A percentile compares a stretch with the other conserved stretches of the same genome.
Evolutionary conservation across 64 coral and sea anemone genomes (phyloP).

Genomic region (Stylophora pistillata): DNA sequence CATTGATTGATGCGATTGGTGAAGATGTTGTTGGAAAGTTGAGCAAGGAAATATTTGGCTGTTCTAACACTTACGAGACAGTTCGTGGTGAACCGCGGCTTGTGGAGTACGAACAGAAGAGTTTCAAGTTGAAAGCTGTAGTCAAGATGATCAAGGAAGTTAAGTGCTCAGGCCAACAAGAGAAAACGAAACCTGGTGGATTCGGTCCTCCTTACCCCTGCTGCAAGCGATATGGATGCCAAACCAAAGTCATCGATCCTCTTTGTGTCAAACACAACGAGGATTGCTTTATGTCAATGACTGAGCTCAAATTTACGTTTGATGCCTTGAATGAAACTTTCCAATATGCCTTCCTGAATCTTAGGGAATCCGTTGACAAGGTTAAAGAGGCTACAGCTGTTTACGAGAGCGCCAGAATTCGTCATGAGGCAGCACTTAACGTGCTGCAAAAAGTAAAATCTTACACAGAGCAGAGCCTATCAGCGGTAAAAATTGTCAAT

Average conservation of each 20-base stretch:
- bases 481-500: constrained; percentile 27
- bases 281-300: background rate
- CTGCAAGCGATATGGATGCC: background rate
- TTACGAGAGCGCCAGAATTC: constrained; percentile 6
- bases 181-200: constrained; percentile 8
- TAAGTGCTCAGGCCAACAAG: background rate
- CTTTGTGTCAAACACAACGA: constrained; percentile 2
- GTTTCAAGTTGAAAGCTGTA: background rate
- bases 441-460: constrained; percentile 2
- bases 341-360: background rate
- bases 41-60: background rate
- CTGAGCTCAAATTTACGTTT: background rate
- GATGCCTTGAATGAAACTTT: constrained; percentile 6
- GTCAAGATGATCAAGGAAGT: background rate
- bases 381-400: constrained; percentile 1
- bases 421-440: background rate
- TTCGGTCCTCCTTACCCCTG: background rate
- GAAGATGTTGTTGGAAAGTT: background rate
- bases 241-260: constrained; percentile 18
- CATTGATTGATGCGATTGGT: background rate
- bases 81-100: background rate
- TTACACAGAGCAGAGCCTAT: background rate
- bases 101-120: constrained; percentile 3
- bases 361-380: background rate
- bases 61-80: background rate